Percentiles rank a stretch among this genome's conserved stretches.
Evolutionary conservation across 2,797 vertebrate species (phyloP).

Genomic region (Tympanoctomys barrerae): DNA sequence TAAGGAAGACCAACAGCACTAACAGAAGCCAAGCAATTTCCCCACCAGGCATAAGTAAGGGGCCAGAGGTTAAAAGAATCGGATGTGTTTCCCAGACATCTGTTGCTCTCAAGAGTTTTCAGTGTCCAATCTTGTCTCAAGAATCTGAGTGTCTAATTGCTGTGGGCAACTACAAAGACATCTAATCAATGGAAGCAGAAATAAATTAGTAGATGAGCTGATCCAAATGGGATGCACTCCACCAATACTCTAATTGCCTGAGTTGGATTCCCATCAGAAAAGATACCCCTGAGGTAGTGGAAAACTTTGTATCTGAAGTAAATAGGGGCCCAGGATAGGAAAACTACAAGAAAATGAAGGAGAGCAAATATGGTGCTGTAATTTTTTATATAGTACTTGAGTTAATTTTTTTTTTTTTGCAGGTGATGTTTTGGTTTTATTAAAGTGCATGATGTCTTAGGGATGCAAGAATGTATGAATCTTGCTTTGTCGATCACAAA

Average conservation of each 20-base stretch:
- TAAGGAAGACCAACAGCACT: background rate
- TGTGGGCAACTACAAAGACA: slow-evolving; percentile 66
- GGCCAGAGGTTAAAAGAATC: background rate
- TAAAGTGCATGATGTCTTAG: background rate
- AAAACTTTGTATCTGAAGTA: slow-evolving; percentile 20
- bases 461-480: background rate
- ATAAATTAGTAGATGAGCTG: slow-evolving; percentile 22
- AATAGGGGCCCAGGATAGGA: background rate
- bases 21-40: slow-evolving; percentile 21
- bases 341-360: slow-evolving; percentile 63
- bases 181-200: slow-evolving; percentile 72
- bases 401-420: background rate
- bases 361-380: slow-evolving; percentile 6
- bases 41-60: background rate
- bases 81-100: slow-evolving; percentile 29
- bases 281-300: slow-evolving; percentile 44
- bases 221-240: background rate
- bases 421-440: background rate
- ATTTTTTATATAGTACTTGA: slow-evolving; percentile 34
- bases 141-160: slow-evolving; percentile 70
- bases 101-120: background rate
- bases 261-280: slow-evolving; percentile 68
- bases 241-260: slow-evolving; percentile 52
- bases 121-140: slow-evolving; percentile 19
- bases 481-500: background rate